These are phyloP conservation scores for Apomyelois bistriatella DNA, from an alignment of 2,888 invertebrate genomes.

Conservation along the genomic window DNA sequence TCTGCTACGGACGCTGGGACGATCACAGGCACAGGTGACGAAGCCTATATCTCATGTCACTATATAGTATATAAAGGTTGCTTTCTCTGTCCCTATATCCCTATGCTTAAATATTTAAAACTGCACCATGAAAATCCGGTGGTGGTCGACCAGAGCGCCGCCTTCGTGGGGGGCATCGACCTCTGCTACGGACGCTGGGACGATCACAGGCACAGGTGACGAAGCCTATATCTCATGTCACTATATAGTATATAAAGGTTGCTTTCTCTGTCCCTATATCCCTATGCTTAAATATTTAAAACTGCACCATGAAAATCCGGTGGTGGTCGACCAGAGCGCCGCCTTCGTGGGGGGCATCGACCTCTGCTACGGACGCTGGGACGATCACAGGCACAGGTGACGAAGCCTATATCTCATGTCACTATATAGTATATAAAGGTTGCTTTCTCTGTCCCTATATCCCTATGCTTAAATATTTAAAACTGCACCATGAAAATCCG, in stretches of 20 bases:
- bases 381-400: constrained; percentile 91
- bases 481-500: constrained; percentile 98
- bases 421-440: too few species aligned
- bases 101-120: too few species aligned
- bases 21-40: constrained; percentile 88
- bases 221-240: not conserved
- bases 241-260: too few species aligned
- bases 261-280: too few species aligned
- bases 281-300: too few species aligned
- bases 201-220: constrained; percentile 89
- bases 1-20: constrained; percentile 99
- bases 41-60: too few species aligned
- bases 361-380: constrained; percentile 99
- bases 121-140: constrained; percentile 99
- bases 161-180: constrained; percentile 97
- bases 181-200: constrained; percentile 99
- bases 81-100: too few species aligned
- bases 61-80: too few species aligned
- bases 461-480: too few species aligned
- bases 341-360: constrained; percentile 98
- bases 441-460: too few species aligned
- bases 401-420: too few species aligned
- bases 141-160: constrained; percentile 95
- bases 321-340: constrained; percentile 95
- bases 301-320: constrained; percentile 99